A percentile compares a stretch with the other conserved stretches of the same genome.
Evolutionary conservation across 2,888 invertebrate genomes (phyloP).

Genomic region (Scaptomyza cyrtandrae): DNA sequence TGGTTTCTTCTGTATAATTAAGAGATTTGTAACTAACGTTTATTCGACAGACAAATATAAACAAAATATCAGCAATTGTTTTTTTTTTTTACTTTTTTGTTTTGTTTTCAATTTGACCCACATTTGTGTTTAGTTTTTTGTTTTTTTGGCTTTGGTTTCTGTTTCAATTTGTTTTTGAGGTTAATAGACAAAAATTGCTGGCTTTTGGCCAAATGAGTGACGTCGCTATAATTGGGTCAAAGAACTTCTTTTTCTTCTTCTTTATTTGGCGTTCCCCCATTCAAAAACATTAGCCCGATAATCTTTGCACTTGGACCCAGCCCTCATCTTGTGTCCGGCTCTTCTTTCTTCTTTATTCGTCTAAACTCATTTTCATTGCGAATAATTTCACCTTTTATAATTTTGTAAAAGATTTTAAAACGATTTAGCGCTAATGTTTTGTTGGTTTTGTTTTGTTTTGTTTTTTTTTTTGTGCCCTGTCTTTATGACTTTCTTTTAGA

Average conservation of each 20-base stretch:
- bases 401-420: constrained; percentile 57
- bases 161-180: constrained; percentile 46
- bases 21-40: constrained; percentile 29
- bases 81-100: constrained; percentile 27
- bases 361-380: constrained; percentile 56
- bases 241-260: neutral
- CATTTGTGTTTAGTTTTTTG: constrained; percentile 31
- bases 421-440: constrained; percentile 71
- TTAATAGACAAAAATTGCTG: constrained; percentile 46
- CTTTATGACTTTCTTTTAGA: constrained; percentile 68
- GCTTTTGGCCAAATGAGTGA: constrained; percentile 38
- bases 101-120: constrained; percentile 43
- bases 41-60: constrained; percentile 46
- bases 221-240: constrained; percentile 50
- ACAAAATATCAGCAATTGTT: constrained; percentile 55
- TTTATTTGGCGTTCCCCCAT: constrained; percentile 17
- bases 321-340: constrained; percentile 58
- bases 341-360: constrained; percentile 35
- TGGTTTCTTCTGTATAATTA: constrained; percentile 25
- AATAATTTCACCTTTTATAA: constrained; percentile 73
- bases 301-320: constrained; percentile 36
- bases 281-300: constrained; percentile 38
- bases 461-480: constrained; percentile 40
- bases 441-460: constrained; percentile 10
- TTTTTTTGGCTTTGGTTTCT: constrained; percentile 23